Conservation (phyloP, 2,888 invertebrate species). For the Volucella inflata region DNA sequence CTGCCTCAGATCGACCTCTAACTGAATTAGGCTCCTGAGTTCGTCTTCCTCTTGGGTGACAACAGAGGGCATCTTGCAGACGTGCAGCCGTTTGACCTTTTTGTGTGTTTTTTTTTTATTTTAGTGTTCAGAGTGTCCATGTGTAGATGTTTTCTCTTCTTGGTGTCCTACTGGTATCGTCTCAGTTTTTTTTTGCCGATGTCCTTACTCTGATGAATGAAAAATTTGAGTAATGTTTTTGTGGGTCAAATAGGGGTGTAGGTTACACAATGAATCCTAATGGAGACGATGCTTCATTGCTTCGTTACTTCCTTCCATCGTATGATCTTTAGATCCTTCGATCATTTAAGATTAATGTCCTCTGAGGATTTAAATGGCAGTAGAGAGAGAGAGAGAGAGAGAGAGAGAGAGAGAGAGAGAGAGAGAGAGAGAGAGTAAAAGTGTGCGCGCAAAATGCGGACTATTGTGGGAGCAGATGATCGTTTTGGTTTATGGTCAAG, state of each 20-base stretch:
- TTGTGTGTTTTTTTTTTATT: constrained; percentile 40
- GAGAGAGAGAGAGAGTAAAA: constrained; percentile 10
- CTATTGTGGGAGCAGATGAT: constrained; percentile 73
- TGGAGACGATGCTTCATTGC: constrained; percentile 54
- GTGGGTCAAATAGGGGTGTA: constrained; percentile 76
- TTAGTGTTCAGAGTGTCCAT: not conserved
- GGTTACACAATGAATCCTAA: constrained; percentile 72
- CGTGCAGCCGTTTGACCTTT: constrained; percentile 76
- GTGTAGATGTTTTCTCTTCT: constrained; percentile 34
- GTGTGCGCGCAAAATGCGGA: constrained; percentile 57
- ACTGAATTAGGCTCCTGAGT: constrained; percentile 67
- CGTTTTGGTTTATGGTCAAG: constrained; percentile 71
- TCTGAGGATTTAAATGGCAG: constrained; percentile 26
- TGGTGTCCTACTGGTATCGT: constrained; percentile 61
- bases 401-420: constrained; percentile 13
- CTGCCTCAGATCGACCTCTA: constrained; percentile 37
- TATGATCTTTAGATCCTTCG: constrained; percentile 56
- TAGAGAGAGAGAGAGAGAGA: constrained; percentile 6
- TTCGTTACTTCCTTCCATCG: not conserved
- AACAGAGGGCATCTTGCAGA: constrained; percentile 44
- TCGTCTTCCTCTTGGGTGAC: constrained; percentile 29
- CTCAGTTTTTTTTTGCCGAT: constrained; percentile 4
- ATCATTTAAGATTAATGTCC: constrained; percentile 75
- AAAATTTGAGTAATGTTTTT: constrained; percentile 69
- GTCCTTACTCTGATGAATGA: constrained; percentile 63